These are phyloP conservation scores for Hoplostethus mediterraneus DNA, from an alignment of 2,797 vertebrate genomes.

Conservation along the genomic window DNA sequence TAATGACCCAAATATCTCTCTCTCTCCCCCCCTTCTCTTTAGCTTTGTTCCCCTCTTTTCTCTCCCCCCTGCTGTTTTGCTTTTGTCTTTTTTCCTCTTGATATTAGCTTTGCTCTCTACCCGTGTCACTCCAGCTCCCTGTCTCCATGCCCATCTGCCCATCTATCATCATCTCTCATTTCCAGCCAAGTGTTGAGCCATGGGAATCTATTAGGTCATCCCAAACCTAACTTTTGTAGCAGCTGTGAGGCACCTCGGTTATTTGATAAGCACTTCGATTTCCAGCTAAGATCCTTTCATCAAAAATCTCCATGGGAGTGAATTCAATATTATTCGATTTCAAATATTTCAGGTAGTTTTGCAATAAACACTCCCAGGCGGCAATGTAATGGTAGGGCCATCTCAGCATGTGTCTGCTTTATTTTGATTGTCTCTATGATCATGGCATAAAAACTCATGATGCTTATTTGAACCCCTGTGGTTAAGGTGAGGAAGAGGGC, in stretches of 20 bases:
- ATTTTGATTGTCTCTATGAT: conserved; percentile 62
- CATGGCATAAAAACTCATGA: conserved; percentile 46
- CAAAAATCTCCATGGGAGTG: conserved; percentile 74
- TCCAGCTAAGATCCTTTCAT: conserved; percentile 74
- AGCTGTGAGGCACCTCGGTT: conserved; percentile 56
- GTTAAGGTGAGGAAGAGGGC: conserved; percentile 21
- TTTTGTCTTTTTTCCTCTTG: neutral
- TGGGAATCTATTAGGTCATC: conserved; percentile 65
- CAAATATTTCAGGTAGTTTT: conserved; percentile 70
- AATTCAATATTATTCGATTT: conserved; percentile 77
- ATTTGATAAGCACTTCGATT: conserved; percentile 73
- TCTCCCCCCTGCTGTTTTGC: neutral
- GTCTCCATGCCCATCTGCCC: conserved; percentile 49
- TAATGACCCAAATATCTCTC: neutral
- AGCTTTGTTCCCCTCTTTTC: neutral
- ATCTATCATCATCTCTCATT: conserved; percentile 58
- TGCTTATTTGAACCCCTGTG: conserved; percentile 45
- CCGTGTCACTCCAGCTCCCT: conserved; percentile 19
- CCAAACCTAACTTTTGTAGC: conserved; percentile 49
- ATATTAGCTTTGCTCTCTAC: conserved; percentile 32
- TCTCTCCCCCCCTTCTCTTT: neutral
- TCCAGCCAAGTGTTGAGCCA: conserved; percentile 54
- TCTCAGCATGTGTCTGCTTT: conserved; percentile 51
- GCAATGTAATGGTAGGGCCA: conserved; percentile 21
- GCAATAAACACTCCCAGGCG: conserved; percentile 69